phyloP scores from a whole-genome alignment of 1,140 invertebrate genomes.

The Pygmarrhopalites habei region DNA sequence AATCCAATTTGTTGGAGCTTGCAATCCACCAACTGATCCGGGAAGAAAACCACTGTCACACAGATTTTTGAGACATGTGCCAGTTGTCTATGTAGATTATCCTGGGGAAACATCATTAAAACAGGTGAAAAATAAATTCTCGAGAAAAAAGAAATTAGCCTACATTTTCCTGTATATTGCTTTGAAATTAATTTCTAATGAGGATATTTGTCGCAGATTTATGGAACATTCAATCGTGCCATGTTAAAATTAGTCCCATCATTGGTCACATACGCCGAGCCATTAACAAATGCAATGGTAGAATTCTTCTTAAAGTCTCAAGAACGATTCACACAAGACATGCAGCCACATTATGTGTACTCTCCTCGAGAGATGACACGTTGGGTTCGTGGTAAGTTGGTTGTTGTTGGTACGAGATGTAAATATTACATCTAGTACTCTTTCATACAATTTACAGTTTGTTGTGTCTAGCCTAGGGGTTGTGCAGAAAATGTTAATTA shows the following conservation, averaged over 20 bases:
- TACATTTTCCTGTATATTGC: neutral
- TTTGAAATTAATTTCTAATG: neutral
- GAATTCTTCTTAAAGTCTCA: slow-evolving; percentile 96
- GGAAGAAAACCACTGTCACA: slow-evolving; percentile 95
- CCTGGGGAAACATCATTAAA: slow-evolving; percentile 94
- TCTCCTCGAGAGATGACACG: slow-evolving; percentile 99
- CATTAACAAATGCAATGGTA: slow-evolving; percentile 97
- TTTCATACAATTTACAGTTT: no score
- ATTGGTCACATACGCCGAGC: slow-evolving; percentile 85
- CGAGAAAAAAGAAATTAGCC: slow-evolving; percentile 58
- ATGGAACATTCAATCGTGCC: slow-evolving; percentile 94
- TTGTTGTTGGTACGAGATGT: no score
- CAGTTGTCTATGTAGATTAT: slow-evolving; percentile 99
- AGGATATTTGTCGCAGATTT: slow-evolving; percentile 69
- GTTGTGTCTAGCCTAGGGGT: no score
- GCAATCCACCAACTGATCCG: slow-evolving; percentile 99
- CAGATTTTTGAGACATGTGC: slow-evolving; percentile 86
- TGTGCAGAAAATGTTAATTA: no score
- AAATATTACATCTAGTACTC: no score
- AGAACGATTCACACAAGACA: slow-evolving; percentile 97
- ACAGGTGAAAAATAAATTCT: slow-evolving; percentile 43
- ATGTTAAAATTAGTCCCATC: slow-evolving; percentile 89
- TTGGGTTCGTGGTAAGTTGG: slow-evolving; percentile 99
- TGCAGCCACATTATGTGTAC: slow-evolving; percentile 99
- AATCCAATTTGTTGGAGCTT: slow-evolving; percentile 99